Conservation (phyloP, 2,797 vertebrate species). For the Kryptolebias ocellatus region DNA sequence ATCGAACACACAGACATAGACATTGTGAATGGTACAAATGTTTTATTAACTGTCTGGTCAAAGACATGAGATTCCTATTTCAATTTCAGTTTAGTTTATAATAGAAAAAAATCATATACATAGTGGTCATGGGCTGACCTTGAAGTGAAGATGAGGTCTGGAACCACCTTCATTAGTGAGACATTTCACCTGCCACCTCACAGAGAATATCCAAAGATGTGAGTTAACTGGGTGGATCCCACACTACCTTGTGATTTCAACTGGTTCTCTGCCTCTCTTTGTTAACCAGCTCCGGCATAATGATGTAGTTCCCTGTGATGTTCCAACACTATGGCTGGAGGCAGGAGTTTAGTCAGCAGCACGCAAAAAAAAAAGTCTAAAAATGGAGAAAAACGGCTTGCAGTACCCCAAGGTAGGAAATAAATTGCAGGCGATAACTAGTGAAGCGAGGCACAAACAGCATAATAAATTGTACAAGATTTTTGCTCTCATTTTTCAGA, state of each 20-base stretch:
- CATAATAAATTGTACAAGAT: constrained; percentile 84
- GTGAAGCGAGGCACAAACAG: constrained; percentile 82
- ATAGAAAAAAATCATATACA: constrained; percentile 36
- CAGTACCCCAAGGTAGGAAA: constrained; percentile 85
- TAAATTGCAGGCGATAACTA: constrained; percentile 85
- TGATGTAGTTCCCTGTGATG: constrained; percentile 85
- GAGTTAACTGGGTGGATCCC: constrained; percentile 70
- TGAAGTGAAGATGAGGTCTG: constrained; percentile 56
- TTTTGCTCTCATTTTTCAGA: constrained; percentile 77
- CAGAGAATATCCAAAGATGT: constrained; percentile 43
- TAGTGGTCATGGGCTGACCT: constrained; percentile 59
- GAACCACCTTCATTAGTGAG: constrained; percentile 62
- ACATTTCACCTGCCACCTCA: constrained; percentile 48
- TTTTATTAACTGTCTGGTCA: too few relatives aligned
- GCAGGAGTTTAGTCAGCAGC: constrained; percentile 83
- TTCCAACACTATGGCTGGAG: constrained; percentile 82
- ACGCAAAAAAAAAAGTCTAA: constrained; percentile 73
- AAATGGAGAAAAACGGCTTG: constrained; percentile 81
- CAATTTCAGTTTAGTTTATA: constrained; percentile 34
- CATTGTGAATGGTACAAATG: too few relatives aligned
- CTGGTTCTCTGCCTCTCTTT: constrained; percentile 76
- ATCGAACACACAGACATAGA: too few relatives aligned
- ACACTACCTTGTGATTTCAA: constrained; percentile 74
- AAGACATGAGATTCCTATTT: background rate
- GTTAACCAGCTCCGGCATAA: constrained; percentile 82